Evolutionary conservation across 2,797 vertebrate genomes (phyloP).

Genomic region (Sebastes iracundus): DNA sequence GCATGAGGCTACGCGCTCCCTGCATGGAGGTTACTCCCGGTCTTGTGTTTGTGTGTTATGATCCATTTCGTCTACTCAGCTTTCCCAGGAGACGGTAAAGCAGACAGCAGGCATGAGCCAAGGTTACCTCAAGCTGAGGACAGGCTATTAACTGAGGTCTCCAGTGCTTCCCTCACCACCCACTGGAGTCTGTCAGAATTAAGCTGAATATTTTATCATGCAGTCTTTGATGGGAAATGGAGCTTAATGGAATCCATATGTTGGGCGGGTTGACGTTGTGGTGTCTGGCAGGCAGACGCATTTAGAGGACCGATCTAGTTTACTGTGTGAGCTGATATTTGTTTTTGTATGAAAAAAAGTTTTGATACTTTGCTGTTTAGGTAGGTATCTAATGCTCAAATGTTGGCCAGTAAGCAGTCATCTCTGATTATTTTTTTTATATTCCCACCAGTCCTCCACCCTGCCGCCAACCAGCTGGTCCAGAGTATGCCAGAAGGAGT

Average conservation of each 20-base stretch:
- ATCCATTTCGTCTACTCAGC: constrained; percentile 55
- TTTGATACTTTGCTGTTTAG: not conserved
- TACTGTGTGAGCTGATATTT: not conserved
- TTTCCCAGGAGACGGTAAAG: constrained; percentile 45
- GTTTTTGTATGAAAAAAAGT: not conserved
- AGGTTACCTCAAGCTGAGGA: constrained; percentile 35
- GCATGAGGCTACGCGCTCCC: constrained; percentile 5
- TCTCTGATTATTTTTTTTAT: not conserved
- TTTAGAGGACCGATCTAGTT: not conserved
- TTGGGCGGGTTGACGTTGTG: not conserved
- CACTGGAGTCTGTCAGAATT: constrained; percentile 20
- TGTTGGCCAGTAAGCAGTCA: not conserved
- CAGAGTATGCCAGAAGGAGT: constrained; percentile 91
- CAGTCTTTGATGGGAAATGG: constrained; percentile 31
- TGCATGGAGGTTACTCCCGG: constrained; percentile 41
- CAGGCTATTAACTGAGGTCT: constrained; percentile 27
- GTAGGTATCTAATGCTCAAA: not conserved
- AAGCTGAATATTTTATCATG: constrained; percentile 45
- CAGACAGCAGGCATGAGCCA: constrained; percentile 38
- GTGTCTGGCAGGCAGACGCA: constrained; percentile 2
- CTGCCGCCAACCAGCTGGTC: constrained; percentile 92
- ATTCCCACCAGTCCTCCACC: constrained; percentile 88
- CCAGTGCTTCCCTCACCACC: constrained; percentile 13
- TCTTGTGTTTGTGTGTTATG: constrained; percentile 22
- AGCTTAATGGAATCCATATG: constrained; percentile 7